Evolutionary conservation across 2,113 vertebrate species (phyloP).

Genomic region (Perca fluviatilis): DNA sequence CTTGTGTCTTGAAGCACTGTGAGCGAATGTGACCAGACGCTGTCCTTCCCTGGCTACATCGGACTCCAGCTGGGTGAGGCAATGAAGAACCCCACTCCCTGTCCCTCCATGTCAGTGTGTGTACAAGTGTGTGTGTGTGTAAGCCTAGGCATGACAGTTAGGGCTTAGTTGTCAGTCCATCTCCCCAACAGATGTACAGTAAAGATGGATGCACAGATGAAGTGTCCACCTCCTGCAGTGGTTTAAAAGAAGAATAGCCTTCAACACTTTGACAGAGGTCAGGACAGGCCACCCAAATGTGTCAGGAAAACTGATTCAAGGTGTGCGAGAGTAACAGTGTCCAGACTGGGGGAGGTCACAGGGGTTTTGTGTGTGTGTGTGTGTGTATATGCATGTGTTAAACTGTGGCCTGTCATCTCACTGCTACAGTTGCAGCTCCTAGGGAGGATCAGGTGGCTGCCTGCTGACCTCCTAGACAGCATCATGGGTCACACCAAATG

Average conservation of each 20-base stretch:
- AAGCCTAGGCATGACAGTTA: not conserved
- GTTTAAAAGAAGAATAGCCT: slow-evolving; percentile 33
- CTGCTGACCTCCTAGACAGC: slow-evolving; percentile 54
- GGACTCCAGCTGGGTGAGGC: slow-evolving; percentile 15
- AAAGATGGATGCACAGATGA: slow-evolving; percentile 32
- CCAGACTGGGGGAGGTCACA: slow-evolving; percentile 48
- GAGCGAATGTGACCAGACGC: slow-evolving; percentile 9
- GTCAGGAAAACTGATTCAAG: slow-evolving; percentile 54
- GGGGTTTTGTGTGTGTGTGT: not conserved
- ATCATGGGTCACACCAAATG: slow-evolving; percentile 50
- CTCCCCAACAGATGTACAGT: slow-evolving; percentile 26
- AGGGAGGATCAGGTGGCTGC: slow-evolving; percentile 74
- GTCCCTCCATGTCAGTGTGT: slow-evolving; percentile 1
- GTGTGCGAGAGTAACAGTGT: slow-evolving; percentile 54
- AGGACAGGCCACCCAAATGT: slow-evolving; percentile 37
- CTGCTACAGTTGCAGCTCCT: slow-evolving; percentile 74
- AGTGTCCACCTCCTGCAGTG: slow-evolving; percentile 60
- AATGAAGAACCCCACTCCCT: not conserved
- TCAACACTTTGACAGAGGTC: slow-evolving; percentile 35
- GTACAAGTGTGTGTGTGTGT: not conserved
- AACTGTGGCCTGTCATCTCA: slow-evolving; percentile 67
- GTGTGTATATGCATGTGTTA: slow-evolving; percentile 42
- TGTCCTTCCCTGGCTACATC: slow-evolving; percentile 23
- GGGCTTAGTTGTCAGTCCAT: slow-evolving; percentile 29
- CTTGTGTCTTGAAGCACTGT: slow-evolving; percentile 8